Conservation (phyloP, 2,113 vertebrate species). For the Dissostichus mawsoni region DNA sequence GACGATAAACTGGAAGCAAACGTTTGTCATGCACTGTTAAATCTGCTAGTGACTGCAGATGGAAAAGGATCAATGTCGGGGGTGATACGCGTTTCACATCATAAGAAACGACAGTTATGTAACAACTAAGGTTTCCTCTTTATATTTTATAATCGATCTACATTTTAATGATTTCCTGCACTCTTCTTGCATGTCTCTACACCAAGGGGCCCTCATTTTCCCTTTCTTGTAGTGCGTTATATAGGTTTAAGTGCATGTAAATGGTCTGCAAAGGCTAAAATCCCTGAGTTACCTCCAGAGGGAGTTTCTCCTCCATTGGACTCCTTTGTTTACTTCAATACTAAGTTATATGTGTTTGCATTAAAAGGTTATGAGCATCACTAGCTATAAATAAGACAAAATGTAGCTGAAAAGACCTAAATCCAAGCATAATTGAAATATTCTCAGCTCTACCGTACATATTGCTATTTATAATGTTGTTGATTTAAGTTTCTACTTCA, state of each 20-base stretch:
- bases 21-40: slow-evolving; percentile 30
- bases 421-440: neutral
- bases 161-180: no score
- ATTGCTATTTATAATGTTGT: neutral
- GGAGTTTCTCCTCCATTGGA: no score
- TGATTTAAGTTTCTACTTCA: neutral
- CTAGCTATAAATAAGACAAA: no score
- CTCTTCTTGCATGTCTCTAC: neutral
- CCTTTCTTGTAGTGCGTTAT: no score
- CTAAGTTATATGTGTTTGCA: no score
- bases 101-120: neutral
- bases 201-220: neutral
- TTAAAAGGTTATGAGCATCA: no score
- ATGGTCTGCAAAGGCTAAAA: no score
- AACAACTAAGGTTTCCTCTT: neutral
- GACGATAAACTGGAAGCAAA: neutral
- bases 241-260: no score
- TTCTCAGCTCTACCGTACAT: neutral
- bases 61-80: neutral
- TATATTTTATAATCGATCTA: neutral
- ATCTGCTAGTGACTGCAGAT: slow-evolving; percentile 36
- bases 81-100: neutral
- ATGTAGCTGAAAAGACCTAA: neutral
- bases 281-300: no score
- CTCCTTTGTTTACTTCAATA: no score